Conservation (phyloP, 2,113 vertebrate genomes). For the Diadophis punctatus region DNA sequence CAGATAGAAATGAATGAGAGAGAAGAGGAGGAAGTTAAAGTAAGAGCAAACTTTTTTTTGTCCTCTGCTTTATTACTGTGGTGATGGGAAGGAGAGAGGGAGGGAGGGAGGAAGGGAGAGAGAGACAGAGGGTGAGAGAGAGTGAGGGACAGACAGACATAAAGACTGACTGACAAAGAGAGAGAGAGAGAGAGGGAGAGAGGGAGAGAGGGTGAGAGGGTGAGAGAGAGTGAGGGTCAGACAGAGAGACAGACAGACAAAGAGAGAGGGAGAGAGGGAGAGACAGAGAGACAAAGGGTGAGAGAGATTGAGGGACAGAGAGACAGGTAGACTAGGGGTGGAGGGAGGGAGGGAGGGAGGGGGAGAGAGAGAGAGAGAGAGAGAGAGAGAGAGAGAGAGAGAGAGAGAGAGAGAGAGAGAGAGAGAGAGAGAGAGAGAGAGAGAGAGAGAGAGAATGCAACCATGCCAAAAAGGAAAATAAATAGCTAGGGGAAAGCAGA, state of each 20-base stretch:
- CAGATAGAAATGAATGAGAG: not conserved
- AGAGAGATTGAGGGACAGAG: not conserved
- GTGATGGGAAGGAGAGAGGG: not conserved
- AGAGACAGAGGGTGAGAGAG: too few species aligned
- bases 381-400: not conserved
- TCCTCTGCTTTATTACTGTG: not conserved
- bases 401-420: not conserved
- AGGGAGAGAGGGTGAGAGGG: too few species aligned
- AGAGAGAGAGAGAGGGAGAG: too few species aligned
- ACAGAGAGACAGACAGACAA: too few species aligned
- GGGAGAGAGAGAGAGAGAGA: not conserved
- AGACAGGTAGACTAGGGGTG: not conserved
- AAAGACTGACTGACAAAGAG: too few species aligned
- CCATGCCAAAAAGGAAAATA: not conserved
- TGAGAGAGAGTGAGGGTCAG: too few species aligned
- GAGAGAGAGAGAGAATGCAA: not conserved
- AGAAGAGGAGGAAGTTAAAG: not conserved
- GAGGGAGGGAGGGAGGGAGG: not conserved
- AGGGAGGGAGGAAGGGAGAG: not conserved
- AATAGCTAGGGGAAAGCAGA: conserved; percentile 1
- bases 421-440: too few species aligned
- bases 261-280: too few species aligned
- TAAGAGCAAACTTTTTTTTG: not conserved
- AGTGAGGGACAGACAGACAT: too few species aligned
- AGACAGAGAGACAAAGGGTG: not conserved